These are phyloP conservation scores for Cremastinae sp. DNA, from an alignment of 2,888 invertebrate species.

Conservation along the genomic window DNA sequence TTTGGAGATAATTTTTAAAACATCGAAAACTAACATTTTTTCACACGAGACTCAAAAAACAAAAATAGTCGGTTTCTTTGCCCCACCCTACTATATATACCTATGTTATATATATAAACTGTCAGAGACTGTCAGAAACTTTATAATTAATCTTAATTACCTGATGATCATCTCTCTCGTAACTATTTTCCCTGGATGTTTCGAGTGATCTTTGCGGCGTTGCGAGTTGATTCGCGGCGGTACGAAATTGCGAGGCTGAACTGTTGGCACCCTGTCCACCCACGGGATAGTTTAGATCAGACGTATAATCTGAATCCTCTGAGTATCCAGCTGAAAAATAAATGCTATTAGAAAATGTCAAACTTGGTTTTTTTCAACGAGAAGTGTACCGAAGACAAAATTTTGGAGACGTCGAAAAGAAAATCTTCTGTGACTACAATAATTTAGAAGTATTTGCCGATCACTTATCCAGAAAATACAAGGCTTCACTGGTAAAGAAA, in stretches of 20 bases:
- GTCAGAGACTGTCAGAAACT: neutral
- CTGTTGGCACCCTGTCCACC: slow-evolving; percentile 93
- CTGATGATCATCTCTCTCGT: slow-evolving; percentile 89
- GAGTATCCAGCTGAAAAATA: slow-evolving; percentile 91
- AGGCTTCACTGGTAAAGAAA: slow-evolving; percentile 48
- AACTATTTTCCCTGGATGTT: slow-evolving; percentile 91
- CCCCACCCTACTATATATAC: too few species aligned
- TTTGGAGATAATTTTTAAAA: neutral
- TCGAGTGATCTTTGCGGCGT: slow-evolving; percentile 90
- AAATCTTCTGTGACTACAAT: neutral
- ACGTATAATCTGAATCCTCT: slow-evolving; percentile 98
- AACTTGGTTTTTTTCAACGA: neutral
- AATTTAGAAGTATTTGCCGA: slow-evolving; percentile 22
- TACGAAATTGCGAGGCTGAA: slow-evolving; percentile 93
- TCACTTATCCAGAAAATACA: slow-evolving; percentile 46
- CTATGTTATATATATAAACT: too few species aligned
- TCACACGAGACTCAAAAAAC: too few species aligned
- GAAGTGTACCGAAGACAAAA: neutral
- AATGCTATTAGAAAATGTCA: neutral
- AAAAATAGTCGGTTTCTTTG: too few species aligned
- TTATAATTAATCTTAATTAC: slow-evolving; percentile 61
- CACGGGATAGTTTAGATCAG: slow-evolving; percentile 96
- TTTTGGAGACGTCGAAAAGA: neutral
- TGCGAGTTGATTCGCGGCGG: slow-evolving; percentile 88
- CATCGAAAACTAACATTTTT: too few species aligned